Evolutionary conservation across 92 coral and sea anemone species (phyloP), one percentile per base, ranked within the genome.

Genomic region (Meandrina meandrites): DNA sequence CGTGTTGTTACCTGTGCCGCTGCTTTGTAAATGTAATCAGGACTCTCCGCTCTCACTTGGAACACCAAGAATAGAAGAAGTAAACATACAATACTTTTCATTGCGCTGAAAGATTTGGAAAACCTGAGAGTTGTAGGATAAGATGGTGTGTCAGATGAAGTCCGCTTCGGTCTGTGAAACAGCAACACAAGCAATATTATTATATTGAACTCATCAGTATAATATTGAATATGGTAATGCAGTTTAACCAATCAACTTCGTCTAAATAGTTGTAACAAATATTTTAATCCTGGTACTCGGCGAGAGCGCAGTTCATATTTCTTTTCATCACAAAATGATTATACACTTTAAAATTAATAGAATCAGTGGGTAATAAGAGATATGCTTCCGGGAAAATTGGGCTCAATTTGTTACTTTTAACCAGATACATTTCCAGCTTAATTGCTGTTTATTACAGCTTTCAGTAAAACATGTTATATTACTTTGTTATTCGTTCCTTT

Each of bases 21-120:
- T 14, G 78, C 78, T 35, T 73, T 73, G 51, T 73, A 73, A 36
- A 73, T 73, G n/a, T 35, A 73, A 73, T 73, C 78, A 36, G 48
- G 71, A 27, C 37, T 21, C 17, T 73, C 7, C 19, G 78, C 48
- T 37, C 27, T 73, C 21, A 34, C 78, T 17, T 73, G 78, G 11
- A 37, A 7, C 78, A 73, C 24, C 48, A 73, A 1, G 24, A 40
- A 37, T 42, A 73, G 27, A 19, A 73, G 35, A 37, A 37, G 28
- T 36, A 73, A n/a, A 18, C 35, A 73, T 15, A 37, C 30, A 18
- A 37, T 22, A n/a, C 15, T 35, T 40, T 73, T 73, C 78, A 73
- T 73, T 19, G n/a, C 48, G 51, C 35, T 40, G 48, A 14, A 36
- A 73, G 11, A 1, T 73, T 36, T 40, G 2, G 30, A 35, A 72